Evolutionary conservation across 2,888 invertebrate genomes (phyloP).

Genomic region (Chorisops tibialis): DNA sequence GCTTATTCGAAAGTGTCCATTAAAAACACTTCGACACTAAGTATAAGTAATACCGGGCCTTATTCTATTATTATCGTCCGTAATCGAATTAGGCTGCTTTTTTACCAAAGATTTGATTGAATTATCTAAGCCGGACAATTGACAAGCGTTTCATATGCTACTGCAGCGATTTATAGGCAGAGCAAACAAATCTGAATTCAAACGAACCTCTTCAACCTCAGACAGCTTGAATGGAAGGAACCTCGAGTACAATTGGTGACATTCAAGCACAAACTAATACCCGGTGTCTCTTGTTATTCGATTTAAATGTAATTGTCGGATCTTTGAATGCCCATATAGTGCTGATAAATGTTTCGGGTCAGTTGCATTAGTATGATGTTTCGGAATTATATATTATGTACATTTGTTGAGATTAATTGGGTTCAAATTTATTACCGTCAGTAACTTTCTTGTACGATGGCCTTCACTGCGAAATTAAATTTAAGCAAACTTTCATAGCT

Average conservation of each 20-base stretch:
- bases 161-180: background rate
- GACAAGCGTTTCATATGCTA: conserved; percentile 12
- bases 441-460: too few relatives aligned
- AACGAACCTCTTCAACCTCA: conserved; percentile 17
- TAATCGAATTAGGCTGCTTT: conserved; percentile 21
- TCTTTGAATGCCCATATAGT: conserved; percentile 13
- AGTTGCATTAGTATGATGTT: too few relatives aligned
- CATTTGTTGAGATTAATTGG: too few relatives aligned
- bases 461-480: too few relatives aligned
- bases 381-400: too few relatives aligned
- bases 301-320: conserved; percentile 19
- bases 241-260: conserved; percentile 12
- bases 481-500: too few relatives aligned
- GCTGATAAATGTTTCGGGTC: background rate
- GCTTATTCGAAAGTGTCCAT: too few relatives aligned
- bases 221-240: background rate
- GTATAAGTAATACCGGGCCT: too few relatives aligned
- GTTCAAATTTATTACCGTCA: too few relatives aligned
- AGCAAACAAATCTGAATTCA: conserved; percentile 13
- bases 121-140: conserved; percentile 17
- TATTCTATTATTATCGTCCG: conserved; percentile 6
- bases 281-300: conserved; percentile 16
- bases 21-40: too few relatives aligned
- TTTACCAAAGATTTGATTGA: conserved; percentile 10
- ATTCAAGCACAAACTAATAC: conserved; percentile 5